phyloP scores from a whole-genome alignment of 2,797 vertebrate species.

The Eremophila alpestris region DNA sequence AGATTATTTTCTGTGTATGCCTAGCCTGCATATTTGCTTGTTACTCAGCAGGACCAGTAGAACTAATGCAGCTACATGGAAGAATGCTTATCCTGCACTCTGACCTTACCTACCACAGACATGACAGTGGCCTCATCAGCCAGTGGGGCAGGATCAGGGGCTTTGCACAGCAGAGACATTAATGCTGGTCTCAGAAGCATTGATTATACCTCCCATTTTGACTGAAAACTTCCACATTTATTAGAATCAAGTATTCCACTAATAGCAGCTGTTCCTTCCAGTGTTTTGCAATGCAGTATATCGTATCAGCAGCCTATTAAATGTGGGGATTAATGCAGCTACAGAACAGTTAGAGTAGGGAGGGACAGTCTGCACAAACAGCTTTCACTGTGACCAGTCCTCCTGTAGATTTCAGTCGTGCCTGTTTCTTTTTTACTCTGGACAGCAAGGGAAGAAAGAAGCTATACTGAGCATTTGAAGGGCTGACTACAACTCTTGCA shows the following conservation, averaged over 20 bases:
- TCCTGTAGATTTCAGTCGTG: background rate
- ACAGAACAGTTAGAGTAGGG: background rate
- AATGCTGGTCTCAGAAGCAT: background rate
- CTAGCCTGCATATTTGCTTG: background rate
- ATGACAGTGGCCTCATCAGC: background rate
- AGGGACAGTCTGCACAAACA: background rate
- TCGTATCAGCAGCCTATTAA: background rate
- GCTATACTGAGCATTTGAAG: background rate
- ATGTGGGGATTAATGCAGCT: background rate
- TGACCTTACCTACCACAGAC: background rate
- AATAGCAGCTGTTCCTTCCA: background rate
- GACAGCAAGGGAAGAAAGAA: background rate
- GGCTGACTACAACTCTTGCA: slow-evolving; percentile 23
- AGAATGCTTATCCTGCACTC: background rate
- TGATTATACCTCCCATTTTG: background rate
- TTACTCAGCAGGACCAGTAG: background rate
- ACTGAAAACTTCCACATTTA: background rate
- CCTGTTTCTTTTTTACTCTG: background rate
- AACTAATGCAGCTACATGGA: background rate
- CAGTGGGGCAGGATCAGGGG: background rate
- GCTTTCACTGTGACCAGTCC: background rate
- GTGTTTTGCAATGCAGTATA: background rate
- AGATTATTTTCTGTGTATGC: background rate
- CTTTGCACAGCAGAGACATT: background rate
- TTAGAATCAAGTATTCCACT: background rate